Base-by-base conservation (phyloP, 1,140 invertebrate species). In the Hycleus phaleratus region DNA sequence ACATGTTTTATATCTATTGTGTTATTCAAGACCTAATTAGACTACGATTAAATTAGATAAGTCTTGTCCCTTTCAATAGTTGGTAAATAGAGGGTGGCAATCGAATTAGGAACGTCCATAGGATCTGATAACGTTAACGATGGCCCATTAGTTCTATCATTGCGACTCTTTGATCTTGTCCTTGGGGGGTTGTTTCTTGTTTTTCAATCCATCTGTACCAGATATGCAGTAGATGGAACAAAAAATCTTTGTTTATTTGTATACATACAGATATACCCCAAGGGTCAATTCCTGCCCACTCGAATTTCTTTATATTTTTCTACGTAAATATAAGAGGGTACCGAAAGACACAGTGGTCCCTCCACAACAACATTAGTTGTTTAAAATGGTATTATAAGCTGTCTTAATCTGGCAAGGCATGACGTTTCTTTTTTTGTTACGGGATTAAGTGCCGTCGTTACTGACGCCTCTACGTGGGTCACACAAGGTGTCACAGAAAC, bases 71-170 rank as follows among this genome's bases (percentile, higher is more conserved):
- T 18, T 56, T 61, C 54, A 56, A 67, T 65, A 59, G 64, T 61
- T 64, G 59, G 63, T 63, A 56, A 63, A 67, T 64, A 65, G 64
- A 67, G 67, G 65, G 67, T 67, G 63, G 63, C 61, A 65, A 68
- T 67, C 60, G 59, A 68, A 59, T 67, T 62, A 68, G 59, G 53
- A 26, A 52, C 46, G 56, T 46, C 7, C 53, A 54, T 59, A 63
- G 66, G 64, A 59, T 61, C 59, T 69, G 67, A 69, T 69, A 67
- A 67, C 56, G 63, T 69, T 69, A 69, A 69, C 62, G 65, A 69
- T 67, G 67, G 58, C 51, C 62, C 67, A 69, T 69, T 69, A 67
- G 67, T 51, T 58, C 59, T 61, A 64, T 66, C 64, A 62, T 44
- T 44, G 40, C 48, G 7, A 18, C 32, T 32, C 32, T 32, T 32